Evolutionary conservation across 2,888 invertebrate species (phyloP).

Genomic region (Mimas tiliae): DNA sequence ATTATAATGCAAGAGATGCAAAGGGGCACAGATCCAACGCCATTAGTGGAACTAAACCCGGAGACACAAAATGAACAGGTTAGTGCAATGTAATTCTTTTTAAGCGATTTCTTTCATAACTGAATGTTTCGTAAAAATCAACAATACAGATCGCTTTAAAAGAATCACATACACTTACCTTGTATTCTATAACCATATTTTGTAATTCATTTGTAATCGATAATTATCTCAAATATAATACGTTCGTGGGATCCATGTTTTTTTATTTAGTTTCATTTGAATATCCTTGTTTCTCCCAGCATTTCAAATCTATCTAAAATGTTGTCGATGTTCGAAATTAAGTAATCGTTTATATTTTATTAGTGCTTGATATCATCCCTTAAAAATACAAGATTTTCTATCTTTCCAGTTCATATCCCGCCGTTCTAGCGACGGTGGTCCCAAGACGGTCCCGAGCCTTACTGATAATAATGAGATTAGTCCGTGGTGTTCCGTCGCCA

Average conservation of each 20-base stretch:
- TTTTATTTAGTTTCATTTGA: not conserved
- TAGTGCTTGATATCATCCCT: not conserved
- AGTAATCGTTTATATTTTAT: not conserved
- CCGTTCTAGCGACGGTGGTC: constrained; percentile 42
- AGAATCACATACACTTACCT: constrained; percentile 27
- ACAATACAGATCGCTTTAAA: not conserved
- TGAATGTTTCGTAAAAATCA: not conserved
- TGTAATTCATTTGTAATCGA: not conserved
- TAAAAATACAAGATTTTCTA: constrained; percentile 35
- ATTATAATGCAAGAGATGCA: constrained; percentile 50
- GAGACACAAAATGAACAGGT: constrained; percentile 36
- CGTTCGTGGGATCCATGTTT: not conserved
- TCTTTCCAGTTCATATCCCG: constrained; percentile 53
- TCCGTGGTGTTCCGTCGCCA: constrained; percentile 62
- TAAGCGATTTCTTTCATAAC: not conserved
- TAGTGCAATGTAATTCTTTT: constrained; percentile 41
- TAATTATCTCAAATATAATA: constrained; percentile 5
- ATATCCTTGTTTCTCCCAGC: not conserved
- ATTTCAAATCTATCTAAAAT: not conserved
- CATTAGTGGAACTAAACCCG: constrained; percentile 48
- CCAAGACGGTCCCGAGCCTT: constrained; percentile 33
- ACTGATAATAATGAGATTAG: constrained; percentile 40
- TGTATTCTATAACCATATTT: not conserved
- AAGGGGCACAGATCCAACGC: constrained; percentile 49
- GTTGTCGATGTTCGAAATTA: not conserved